Evolutionary conservation across 2,888 invertebrate species (phyloP).

Genomic region (Chrysina gloriosa): DNA sequence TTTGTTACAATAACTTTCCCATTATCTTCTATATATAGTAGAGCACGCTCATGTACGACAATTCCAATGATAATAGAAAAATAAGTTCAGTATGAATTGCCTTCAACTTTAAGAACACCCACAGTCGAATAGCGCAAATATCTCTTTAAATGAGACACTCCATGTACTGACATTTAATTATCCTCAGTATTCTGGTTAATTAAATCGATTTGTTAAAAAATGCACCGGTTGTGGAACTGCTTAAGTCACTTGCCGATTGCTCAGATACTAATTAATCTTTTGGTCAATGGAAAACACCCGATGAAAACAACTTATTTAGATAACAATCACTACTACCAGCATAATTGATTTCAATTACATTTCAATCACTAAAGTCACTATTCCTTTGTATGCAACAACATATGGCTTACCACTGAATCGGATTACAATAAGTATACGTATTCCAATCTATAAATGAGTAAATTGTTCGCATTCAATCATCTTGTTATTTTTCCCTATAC

Average conservation of each 20-base stretch:
- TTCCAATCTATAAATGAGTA: not conserved
- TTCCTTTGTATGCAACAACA: constrained; percentile 11
- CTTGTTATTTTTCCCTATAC: constrained; percentile 34
- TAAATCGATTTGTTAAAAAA: constrained; percentile 20
- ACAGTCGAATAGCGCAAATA: constrained; percentile 8
- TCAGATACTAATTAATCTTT: constrained; percentile 34
- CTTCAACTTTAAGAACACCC: constrained; percentile 16
- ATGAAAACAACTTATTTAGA: constrained; percentile 33
- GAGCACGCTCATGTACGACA: not conserved
- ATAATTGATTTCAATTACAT: constrained; percentile 35
- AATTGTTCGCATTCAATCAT: constrained; percentile 28
- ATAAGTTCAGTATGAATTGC: not conserved
- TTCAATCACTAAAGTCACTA: constrained; percentile 31
- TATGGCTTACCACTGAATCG: constrained; percentile 11
- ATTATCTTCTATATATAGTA: constrained; percentile 10
- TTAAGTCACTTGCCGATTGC: constrained; percentile 4
- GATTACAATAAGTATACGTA: constrained; percentile 23
- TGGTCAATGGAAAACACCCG: constrained; percentile 25
- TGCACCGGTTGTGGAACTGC: constrained; percentile 18
- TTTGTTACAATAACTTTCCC: not conserved
- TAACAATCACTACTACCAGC: constrained; percentile 32
- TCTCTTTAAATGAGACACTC: constrained; percentile 4
- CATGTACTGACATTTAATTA: constrained; percentile 12
- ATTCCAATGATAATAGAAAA: constrained; percentile 3
- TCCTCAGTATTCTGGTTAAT: not conserved